These are phyloP conservation scores for Raphicerus campestris DNA, from an alignment of 2,113 vertebrate genomes.

Conservation along the genomic window DNA sequence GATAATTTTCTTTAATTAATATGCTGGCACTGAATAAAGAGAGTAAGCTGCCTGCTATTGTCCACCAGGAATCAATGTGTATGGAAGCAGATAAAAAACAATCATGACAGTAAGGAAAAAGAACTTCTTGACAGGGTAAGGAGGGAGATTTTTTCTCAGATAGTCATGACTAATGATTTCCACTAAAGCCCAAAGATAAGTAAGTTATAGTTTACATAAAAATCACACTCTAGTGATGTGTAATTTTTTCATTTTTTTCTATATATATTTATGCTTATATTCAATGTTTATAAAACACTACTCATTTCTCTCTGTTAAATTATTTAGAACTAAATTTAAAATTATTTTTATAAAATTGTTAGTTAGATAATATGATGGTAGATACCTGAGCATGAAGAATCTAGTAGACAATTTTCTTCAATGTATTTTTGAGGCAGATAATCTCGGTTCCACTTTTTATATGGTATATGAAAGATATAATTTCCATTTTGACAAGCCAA, in stretches of 20 bases:
- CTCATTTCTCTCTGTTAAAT: background rate
- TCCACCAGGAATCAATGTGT: background rate
- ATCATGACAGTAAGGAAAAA: background rate
- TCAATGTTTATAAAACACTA: background rate
- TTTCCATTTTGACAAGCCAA: background rate
- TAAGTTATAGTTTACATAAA: background rate
- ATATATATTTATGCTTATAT: background rate
- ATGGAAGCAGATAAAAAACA: background rate
- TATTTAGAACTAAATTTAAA: background rate
- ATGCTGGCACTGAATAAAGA: background rate
- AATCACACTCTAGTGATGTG: background rate
- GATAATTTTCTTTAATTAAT: background rate
- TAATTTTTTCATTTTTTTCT: background rate
- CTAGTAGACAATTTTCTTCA: background rate
- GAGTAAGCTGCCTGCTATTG: background rate
- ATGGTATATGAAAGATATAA: background rate
- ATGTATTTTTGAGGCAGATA: background rate
- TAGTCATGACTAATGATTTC: background rate
- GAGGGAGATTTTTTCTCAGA: background rate
- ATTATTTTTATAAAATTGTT: background rate
- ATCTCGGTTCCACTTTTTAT: background rate
- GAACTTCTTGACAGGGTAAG: background rate
- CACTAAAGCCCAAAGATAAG: background rate
- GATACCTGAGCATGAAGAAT: background rate
- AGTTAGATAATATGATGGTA: background rate